These are phyloP conservation scores for Epinephelus awoara DNA, from an alignment of 2,797 vertebrate genomes.

Conservation along the genomic window DNA sequence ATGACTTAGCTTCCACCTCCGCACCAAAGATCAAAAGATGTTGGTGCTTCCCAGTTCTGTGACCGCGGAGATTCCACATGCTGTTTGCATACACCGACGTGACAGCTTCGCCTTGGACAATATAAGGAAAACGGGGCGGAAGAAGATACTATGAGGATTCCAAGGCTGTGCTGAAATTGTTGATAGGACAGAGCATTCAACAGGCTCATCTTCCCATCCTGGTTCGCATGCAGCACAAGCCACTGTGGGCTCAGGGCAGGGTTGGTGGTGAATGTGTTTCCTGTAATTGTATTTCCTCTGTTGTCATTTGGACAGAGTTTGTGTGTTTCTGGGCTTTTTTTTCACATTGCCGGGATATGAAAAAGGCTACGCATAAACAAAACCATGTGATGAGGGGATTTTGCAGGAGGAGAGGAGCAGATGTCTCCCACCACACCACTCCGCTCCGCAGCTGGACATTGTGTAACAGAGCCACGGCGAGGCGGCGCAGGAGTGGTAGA, in stretches of 20 bases:
- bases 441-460: slow-evolving; percentile 79
- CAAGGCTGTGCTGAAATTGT: slow-evolving; percentile 22
- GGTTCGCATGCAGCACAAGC: slow-evolving; percentile 75
- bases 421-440: slow-evolving; percentile 75
- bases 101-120: slow-evolving; percentile 17
- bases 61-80: slow-evolving; percentile 29
- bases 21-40: slow-evolving; percentile 49
- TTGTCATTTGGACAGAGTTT: slow-evolving; percentile 84
- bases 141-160: slow-evolving; percentile 18
- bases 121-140: slow-evolving; percentile 4
- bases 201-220: slow-evolving; percentile 51
- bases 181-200: slow-evolving; percentile 35
- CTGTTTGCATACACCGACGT: slow-evolving; percentile 9
- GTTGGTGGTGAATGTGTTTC: slow-evolving; percentile 79
- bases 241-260: slow-evolving; percentile 67
- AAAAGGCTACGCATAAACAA: slow-evolving; percentile 83
- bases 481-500: slow-evolving; percentile 56
- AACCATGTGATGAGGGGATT: slow-evolving; percentile 86
- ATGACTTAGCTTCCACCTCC: slow-evolving; percentile 62
- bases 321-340: slow-evolving; percentile 73
- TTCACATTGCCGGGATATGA: slow-evolving; percentile 76
- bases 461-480: slow-evolving; percentile 73
- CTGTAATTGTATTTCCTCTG: slow-evolving; percentile 86
- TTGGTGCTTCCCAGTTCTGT: slow-evolving; percentile 29
- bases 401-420: slow-evolving; percentile 80